phyloP scores from a whole-genome alignment of 2,797 vertebrate species.

The Pangasius krempfi region DNA sequence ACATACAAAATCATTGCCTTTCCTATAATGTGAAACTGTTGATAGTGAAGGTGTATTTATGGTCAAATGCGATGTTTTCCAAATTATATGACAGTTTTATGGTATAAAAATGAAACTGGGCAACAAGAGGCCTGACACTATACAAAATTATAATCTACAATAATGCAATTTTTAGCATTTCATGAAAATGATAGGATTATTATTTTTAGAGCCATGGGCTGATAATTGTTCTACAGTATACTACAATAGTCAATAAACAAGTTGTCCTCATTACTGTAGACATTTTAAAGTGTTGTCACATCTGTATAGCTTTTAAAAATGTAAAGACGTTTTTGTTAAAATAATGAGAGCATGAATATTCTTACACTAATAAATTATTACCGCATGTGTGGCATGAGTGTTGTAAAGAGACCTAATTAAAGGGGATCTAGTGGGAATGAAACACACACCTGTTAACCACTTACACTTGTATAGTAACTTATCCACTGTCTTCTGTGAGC shows the following conservation, averaged over 20 bases:
- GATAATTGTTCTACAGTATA: not conserved
- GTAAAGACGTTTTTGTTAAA: not conserved
- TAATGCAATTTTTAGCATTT: not conserved
- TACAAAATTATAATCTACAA: not conserved
- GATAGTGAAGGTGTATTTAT: not conserved
- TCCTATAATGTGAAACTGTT: not conserved
- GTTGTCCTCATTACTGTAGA: not conserved
- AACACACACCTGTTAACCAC: conserved; percentile 7
- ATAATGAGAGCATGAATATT: not conserved
- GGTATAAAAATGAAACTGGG: not conserved
- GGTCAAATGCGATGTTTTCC: not conserved
- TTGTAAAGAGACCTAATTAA: not conserved
- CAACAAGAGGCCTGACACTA: not conserved
- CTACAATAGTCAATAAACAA: not conserved
- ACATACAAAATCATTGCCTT: not conserved
- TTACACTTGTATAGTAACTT: not conserved
- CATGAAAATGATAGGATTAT: not conserved
- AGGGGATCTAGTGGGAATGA: not conserved
- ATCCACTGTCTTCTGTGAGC: not conserved
- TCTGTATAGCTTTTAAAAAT: not conserved
- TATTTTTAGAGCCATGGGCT: not conserved
- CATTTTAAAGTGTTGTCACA: not conserved
- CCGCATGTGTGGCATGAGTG: not conserved
- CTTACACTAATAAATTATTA: not conserved
- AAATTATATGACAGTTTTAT: too few relatives aligned